Percentiles rank a stretch among this genome's conserved stretches.
Conservation (phyloP, 2,113 vertebrate genomes). For the Petrocephalus zakoni region DNA sequence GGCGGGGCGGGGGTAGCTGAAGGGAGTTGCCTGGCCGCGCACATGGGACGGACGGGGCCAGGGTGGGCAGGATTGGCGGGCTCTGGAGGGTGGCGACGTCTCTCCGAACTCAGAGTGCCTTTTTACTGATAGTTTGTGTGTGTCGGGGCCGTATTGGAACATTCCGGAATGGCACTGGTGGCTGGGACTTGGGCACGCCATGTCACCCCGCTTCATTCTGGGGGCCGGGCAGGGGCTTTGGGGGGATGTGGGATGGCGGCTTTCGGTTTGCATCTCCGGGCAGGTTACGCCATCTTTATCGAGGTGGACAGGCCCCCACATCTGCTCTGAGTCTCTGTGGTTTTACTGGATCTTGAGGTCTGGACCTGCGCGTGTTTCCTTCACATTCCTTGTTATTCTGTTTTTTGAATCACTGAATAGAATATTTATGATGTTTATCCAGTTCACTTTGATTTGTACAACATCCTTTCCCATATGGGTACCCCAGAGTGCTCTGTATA, state of each 20-base stretch:
- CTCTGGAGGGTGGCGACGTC: not conserved
- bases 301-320: not conserved
- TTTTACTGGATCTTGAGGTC: not conserved
- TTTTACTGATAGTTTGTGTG: not conserved
- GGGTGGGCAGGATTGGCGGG: not conserved
- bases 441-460: not conserved
- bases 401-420: not conserved
- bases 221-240: not conserved
- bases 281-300: not conserved
- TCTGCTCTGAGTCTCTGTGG: not conserved
- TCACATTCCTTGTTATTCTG: not conserved
- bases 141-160: not conserved
- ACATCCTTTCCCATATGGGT: not conserved
- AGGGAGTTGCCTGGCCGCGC: not conserved
- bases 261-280: not conserved
- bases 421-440: not conserved
- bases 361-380: not conserved
- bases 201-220: not conserved
- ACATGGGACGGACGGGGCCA: not conserved
- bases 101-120: not conserved
- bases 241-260: not conserved
- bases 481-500: not conserved
- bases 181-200: not conserved
- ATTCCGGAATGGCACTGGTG: not conserved
- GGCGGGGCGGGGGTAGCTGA: not conserved